Evolutionary conservation across 1,140 invertebrate species (phyloP).

Genomic region (Rhynchophorus ferrugineus): DNA sequence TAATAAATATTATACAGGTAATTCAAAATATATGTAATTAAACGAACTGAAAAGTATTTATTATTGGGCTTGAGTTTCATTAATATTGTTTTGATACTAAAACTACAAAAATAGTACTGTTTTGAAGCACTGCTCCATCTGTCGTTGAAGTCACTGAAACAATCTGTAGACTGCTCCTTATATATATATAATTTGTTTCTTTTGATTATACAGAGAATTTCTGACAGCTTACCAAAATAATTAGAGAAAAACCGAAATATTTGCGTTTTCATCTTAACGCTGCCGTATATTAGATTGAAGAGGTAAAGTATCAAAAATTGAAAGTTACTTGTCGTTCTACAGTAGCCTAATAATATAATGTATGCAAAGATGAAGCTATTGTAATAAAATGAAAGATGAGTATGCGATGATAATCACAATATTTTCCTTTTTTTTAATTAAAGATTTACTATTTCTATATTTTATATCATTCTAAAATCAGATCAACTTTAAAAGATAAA

Average conservation of each 20-base stretch:
- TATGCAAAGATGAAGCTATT: constrained; percentile 8
- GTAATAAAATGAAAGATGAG: constrained; percentile 9
- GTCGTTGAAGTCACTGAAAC: too few relatives aligned
- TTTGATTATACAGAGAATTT: too few relatives aligned
- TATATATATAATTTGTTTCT: too few relatives aligned
- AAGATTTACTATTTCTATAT: constrained; percentile 19
- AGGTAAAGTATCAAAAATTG: constrained; percentile 5
- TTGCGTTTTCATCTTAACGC: neutral
- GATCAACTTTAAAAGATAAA: constrained; percentile 20
- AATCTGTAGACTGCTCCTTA: too few relatives aligned
- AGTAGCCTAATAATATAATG: constrained; percentile 2
- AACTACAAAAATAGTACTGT: too few relatives aligned
- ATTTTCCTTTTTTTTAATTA: constrained; percentile 17
- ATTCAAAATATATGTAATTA: too few relatives aligned
- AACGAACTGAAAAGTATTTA: too few relatives aligned
- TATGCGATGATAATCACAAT: constrained; percentile 21
- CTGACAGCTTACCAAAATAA: neutral
- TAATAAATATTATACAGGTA: too few relatives aligned
- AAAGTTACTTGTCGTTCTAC: neutral
- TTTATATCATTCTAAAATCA: constrained; percentile 15
- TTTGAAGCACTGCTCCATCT: too few relatives aligned
- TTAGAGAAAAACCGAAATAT: constrained; percentile 10
- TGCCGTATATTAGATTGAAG: neutral
- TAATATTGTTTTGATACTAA: too few relatives aligned
- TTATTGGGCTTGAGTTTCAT: too few relatives aligned